Percentiles rank a stretch among this genome's conserved stretches.
These are phyloP conservation scores for Pocillopora damicornis DNA, from an alignment of 64 coral and sea anemone genomes.

Conservation along the genomic window DNA sequence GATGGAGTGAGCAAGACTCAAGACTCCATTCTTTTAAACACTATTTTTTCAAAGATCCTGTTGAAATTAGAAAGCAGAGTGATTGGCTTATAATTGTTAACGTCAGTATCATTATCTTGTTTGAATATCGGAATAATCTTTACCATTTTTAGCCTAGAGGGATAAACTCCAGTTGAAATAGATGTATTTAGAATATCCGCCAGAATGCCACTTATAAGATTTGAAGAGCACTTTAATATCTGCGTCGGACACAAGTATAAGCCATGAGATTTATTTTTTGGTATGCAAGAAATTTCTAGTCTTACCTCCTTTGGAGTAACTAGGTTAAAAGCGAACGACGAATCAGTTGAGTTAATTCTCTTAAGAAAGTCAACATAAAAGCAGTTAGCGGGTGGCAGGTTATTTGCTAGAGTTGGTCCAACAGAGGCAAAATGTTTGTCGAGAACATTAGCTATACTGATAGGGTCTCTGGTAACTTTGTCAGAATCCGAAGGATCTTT, in stretches of 20 bases:
- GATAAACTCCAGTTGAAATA: slow-evolving; percentile 24
- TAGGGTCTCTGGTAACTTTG: background rate
- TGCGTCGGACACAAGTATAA: background rate
- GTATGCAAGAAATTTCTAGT: slow-evolving; percentile 32
- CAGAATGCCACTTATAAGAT: background rate
- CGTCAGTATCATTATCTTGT: slow-evolving; percentile 19
- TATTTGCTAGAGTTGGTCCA: slow-evolving; percentile 29
- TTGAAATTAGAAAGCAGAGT: background rate
- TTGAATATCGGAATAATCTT: slow-evolving; percentile 18
- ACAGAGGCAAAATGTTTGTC: slow-evolving; percentile 41
- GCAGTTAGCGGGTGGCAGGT: background rate
- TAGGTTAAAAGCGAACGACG: background rate
- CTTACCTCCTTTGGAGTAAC: slow-evolving; percentile 7
- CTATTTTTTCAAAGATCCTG: slow-evolving; percentile 11
- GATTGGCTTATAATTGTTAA: background rate
- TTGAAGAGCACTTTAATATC: background rate
- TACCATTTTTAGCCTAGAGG: slow-evolving; percentile 15
- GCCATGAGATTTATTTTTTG: background rate
- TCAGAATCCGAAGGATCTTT: background rate
- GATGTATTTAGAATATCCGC: slow-evolving; percentile 15
- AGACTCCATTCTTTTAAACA: slow-evolving; percentile 12
- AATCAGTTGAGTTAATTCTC: background rate
- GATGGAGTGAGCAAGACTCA: background rate
- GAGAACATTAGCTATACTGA: slow-evolving; percentile 26
- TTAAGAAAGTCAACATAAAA: slow-evolving; percentile 2